These are phyloP conservation scores for Troglohyphantes excavatus DNA, from an alignment of 2,888 invertebrate genomes.

Conservation along the genomic window DNA sequence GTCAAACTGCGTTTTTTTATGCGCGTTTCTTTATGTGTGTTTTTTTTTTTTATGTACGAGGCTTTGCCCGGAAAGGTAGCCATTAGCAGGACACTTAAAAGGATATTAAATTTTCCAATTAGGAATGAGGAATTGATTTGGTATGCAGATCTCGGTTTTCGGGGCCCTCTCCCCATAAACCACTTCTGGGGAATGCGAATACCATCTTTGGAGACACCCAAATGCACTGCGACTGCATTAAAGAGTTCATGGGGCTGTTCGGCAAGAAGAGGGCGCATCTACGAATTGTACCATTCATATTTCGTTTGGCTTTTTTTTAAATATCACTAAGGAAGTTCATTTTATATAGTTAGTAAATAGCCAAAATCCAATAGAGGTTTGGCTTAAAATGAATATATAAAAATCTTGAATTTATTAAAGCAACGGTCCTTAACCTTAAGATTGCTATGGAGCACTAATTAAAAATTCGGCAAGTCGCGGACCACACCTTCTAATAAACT, in stretches of 20 bases:
- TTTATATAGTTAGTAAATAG: too few relatives aligned
- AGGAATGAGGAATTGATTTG: constrained; percentile 79
- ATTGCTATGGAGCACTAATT: too few relatives aligned
- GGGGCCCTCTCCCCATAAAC: constrained; percentile 40
- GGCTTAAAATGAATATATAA: too few relatives aligned
- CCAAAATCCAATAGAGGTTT: too few relatives aligned
- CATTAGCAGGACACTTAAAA: constrained; percentile 79
- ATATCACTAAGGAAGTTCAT: too few relatives aligned
- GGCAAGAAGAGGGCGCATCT: constrained; percentile 32
- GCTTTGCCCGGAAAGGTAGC: constrained; percentile 42
- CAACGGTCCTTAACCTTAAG: too few relatives aligned
- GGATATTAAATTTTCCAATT: constrained; percentile 79
- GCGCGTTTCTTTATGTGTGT: constrained; percentile 28
- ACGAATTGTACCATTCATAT: constrained; percentile 1
- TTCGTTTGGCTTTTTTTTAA: not conserved
- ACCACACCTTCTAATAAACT: too few relatives aligned
- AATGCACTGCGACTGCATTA: constrained; percentile 61
- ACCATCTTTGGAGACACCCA: constrained; percentile 59
- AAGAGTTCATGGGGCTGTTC: constrained; percentile 47
- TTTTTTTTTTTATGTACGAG: constrained; percentile 33
- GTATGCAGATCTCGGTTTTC: constrained; percentile 77
- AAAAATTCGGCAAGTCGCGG: too few relatives aligned
- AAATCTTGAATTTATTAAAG: too few relatives aligned
- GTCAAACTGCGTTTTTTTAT: constrained; percentile 64
- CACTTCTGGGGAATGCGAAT: constrained; percentile 70